Percentiles rank a stretch among this genome's conserved stretches.
These are phyloP conservation scores for Glaucomys volans DNA, from an alignment of 2,113 vertebrate species.

Conservation along the genomic window DNA sequence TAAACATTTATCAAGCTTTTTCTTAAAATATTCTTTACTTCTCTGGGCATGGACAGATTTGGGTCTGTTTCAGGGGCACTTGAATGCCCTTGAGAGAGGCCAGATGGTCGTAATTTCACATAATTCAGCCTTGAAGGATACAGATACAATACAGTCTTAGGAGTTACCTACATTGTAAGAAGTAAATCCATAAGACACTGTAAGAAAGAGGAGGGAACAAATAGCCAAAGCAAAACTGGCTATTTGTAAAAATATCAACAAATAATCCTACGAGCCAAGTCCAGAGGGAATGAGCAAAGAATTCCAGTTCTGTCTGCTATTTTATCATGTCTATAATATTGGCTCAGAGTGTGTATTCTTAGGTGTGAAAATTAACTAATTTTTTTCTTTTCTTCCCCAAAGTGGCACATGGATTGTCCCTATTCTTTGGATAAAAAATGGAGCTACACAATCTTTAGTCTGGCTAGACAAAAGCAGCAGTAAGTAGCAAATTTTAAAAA, in stretches of 20 bases:
- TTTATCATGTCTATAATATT: constrained; percentile 43
- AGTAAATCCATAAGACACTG: not conserved
- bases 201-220: not conserved
- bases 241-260: not conserved
- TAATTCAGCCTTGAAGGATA: not conserved
- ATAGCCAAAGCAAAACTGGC: not conserved
- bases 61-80: not conserved
- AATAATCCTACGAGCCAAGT: not conserved
- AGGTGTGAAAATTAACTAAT: constrained; percentile 66
- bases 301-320: not conserved
- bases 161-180: not conserved
- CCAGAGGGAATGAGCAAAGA: not conserved
- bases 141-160: not conserved
- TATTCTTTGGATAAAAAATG: constrained; percentile 90
- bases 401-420: constrained; percentile 90
- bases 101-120: constrained; percentile 5
- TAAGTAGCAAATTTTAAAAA: constrained; percentile 84
- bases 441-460: constrained; percentile 84
- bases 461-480: constrained; percentile 88
- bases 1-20: constrained; percentile 52
- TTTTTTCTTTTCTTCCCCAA: constrained; percentile 66
- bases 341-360: not conserved
- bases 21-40: constrained; percentile 32
- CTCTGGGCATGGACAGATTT: not conserved
- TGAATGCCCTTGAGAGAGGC: not conserved